Evolutionary conservation across 2,113 vertebrate species (phyloP), one percentile per base, ranked within the genome.

Genomic region (Epinephelus fuscoguttatus): DNA sequence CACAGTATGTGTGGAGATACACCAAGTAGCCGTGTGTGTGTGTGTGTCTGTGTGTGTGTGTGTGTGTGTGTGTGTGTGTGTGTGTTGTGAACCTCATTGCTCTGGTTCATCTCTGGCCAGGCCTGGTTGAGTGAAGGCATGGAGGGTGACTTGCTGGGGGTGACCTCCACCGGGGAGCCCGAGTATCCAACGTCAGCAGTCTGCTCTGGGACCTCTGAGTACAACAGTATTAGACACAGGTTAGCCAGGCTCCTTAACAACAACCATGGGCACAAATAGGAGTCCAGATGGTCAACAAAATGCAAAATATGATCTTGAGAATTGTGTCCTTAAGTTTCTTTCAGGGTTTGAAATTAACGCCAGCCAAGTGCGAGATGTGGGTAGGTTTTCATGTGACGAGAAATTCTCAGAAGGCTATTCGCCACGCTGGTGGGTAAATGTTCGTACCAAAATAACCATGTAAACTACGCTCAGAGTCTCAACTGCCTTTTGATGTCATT

Each of bases 81-180:
- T 3, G 85, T 84, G 85, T 40, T 69, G 95, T 53, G 96, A 96
- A 99, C 98, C 98, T 99, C 98, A 56, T 95, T 99, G 96, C 95
- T 98, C 95, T 99, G 98, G 95, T 98, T 99, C 93, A 99, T 95
- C 89, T 99, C 98, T 3, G 98, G 97, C 98, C 98, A 99, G 70
- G 97, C 97, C 96, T 99, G 98, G 95, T 98, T 99, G 74, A 99
- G 95, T 0, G 98, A 99, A n/a, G 98, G 98, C 98, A 99, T 98
- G 57, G 98, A 99, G 2, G 98, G 98, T 19, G 98, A 99, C 91
- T 99, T 99, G 96, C 95, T 99, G 88, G 98, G 97, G 88, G 98
- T 97, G 68, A 97, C 98, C 93, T 99, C 98, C 77, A 97, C 97
- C 33, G 98, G 98, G 68, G 98, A 99, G 86, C 95, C 94, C 5